Evolutionary conservation across 2,797 vertebrate genomes (phyloP), one percentile per base, ranked within the genome.

Genomic region (Anabacerthia variegaticeps): DNA sequence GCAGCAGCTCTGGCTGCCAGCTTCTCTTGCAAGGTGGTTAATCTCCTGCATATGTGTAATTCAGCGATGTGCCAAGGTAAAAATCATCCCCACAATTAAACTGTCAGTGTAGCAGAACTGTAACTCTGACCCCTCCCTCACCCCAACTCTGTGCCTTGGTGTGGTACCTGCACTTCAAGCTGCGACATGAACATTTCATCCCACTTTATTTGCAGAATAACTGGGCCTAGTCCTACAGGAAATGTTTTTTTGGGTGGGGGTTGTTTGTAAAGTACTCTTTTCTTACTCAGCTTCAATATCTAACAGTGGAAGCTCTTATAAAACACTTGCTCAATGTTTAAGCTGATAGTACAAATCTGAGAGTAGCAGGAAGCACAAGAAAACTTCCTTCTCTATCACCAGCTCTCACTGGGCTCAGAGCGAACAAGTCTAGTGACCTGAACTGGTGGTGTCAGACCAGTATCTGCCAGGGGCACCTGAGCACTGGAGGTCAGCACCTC

Each of bases 141-240:
- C 24, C 55, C 22, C n/a, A 51, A n/a, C 19, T 1, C 3, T 24
- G 16, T 1, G 0, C 22, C 24, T 32, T 36, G 44, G 26, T 56
- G 34, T 49, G 59, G 59, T 26, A 59, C 8, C 4, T 58, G 76
- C 9, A 1, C 34, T 79, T 68, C 65, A 71, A 10, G 52, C 48
- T 21, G 4, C 3, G 37, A 48, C 5, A 3, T 23, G n/a, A 85
- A 9, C n/a, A 28, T 39, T 85, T 89, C 51, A 65, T 66, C 58
- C 34, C 34, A 9, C 43, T 86, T 69, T 41, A 30, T 65, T 59
- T 89, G 43, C 59, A 78, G 30, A 39, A 46, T 55, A 49, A 43
- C 22, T 43, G 41, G 49, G 7, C 23, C 18, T 55, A 30, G 32
- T 86, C 44, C 48, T 83, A 65, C 93, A 89, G 54, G 34, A 77